Evolutionary conservation across 1,140 invertebrate species (phyloP), one percentile per base, ranked within the genome.

Genomic region (Zaprionus tsacasi): DNA sequence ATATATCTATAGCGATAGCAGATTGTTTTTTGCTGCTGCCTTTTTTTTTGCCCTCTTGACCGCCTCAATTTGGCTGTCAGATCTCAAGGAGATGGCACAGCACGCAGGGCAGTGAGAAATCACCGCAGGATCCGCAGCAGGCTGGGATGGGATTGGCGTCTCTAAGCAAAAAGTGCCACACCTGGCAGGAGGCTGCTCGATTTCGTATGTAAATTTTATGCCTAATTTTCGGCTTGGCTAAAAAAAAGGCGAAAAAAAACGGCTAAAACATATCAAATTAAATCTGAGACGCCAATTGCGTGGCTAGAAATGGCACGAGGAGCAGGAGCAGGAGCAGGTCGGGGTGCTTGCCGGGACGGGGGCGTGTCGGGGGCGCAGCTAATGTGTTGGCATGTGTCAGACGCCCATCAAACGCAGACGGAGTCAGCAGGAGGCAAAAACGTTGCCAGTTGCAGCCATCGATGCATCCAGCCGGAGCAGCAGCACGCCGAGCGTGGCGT

Each of bases 371-470:
- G 56, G 59, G 59, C 57, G 43, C 78, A 74, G 70, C 81, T 86
- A 85, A 85, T 85, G 81, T 81, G 81, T 85, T 85, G 81, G 82
- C 81, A 81, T 85, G 81, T 85, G 81, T 85, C 82, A 85, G 81
- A 85, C 81, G 55, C 78, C 70, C 82, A 78, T 85, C 81, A 85
- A 83, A 83, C 36, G 65, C 81, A 85, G 79, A 66, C 72, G 15
- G n/a, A 1, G 33, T 7, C 40, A 63, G 27, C 61, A 55, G 38
- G 50, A 35, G 59, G 58, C 67, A 40, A 70, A 70, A 70, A 63
- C 30, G 52, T 54, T 27, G 45, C 21, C 52, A 27, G 52, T 27
- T 25, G 25, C 52, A 27, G 27, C 52, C 8, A 45, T 8, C 40
- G 40, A 45, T 45, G 40, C 40, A 45, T 0, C 40, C 40, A 27